phyloP scores from a whole-genome alignment of 2,113 vertebrate species.

The Theristicus caerulescens region DNA sequence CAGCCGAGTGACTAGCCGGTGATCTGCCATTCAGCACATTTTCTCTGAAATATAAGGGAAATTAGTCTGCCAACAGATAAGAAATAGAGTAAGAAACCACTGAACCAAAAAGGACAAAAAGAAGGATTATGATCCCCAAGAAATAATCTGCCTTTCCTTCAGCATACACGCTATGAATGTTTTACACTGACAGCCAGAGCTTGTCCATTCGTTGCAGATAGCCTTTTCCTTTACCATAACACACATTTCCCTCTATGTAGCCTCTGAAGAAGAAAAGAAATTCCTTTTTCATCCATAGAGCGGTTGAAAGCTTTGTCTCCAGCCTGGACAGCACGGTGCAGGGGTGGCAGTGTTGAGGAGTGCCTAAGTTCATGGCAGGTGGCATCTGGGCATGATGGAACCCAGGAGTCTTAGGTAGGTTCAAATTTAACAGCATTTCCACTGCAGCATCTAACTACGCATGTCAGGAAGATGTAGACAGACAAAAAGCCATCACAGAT shows the following conservation, averaged over 20 bases:
- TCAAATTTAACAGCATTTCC: background rate
- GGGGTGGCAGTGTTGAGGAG: background rate
- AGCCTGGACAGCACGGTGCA: background rate
- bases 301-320: background rate
- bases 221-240: background rate
- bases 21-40: background rate
- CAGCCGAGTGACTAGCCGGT: background rate
- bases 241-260: background rate
- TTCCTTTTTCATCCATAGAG: background rate
- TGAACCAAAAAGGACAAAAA: background rate
- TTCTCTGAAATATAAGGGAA: background rate
- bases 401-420: background rate
- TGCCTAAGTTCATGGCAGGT: background rate
- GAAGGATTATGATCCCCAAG: background rate
- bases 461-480: background rate
- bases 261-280: background rate
- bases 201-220: background rate
- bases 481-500: background rate
- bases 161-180: fast-evolving
- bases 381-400: background rate
- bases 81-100: background rate
- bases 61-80: background rate
- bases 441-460: background rate
- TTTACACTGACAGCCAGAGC: background rate
- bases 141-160: background rate